A percentile compares a stretch with the other conserved stretches of the same genome.
phyloP scores from a whole-genome alignment of 1,140 invertebrate species.

The Hypsibius dujardini region DNA sequence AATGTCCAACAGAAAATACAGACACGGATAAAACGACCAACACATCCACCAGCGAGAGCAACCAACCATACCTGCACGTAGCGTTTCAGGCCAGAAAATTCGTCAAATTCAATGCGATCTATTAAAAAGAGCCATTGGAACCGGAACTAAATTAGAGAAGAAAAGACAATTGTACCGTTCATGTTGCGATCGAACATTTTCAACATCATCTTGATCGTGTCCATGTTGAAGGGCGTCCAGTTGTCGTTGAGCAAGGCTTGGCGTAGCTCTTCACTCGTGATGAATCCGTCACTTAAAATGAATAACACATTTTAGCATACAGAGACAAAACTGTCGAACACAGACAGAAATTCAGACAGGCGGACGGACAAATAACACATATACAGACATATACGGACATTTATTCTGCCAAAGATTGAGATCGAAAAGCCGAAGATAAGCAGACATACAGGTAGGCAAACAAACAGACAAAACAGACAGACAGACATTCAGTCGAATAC shows the following conservation, averaged over 20 bases:
- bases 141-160: background rate
- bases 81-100: slow-evolving; percentile 8
- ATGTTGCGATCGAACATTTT: slow-evolving; percentile 31
- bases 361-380: too few species aligned
- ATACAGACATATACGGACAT: too few species aligned
- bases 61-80: slow-evolving; percentile 7
- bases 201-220: slow-evolving; percentile 30
- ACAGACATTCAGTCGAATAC: too few species aligned
- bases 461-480: too few species aligned
- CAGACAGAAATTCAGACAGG: too few species aligned
- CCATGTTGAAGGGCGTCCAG: slow-evolving; percentile 33
- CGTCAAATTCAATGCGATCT: slow-evolving; percentile 15
- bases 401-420: too few species aligned
- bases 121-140: background rate
- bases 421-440: too few species aligned
- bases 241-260: slow-evolving; percentile 33
- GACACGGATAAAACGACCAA: too few species aligned
- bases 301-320: background rate
- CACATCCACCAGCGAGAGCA: too few species aligned
- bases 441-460: too few species aligned
- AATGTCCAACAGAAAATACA: too few species aligned
- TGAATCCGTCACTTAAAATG: slow-evolving; percentile 26
- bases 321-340: slow-evolving; percentile 8
- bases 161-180: slow-evolving; percentile 1
- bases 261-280: slow-evolving; percentile 31